Evolutionary conservation across 2,888 invertebrate genomes (phyloP), one percentile per base, ranked within the genome.

Genomic region (Tenthredo scrophulariae): DNA sequence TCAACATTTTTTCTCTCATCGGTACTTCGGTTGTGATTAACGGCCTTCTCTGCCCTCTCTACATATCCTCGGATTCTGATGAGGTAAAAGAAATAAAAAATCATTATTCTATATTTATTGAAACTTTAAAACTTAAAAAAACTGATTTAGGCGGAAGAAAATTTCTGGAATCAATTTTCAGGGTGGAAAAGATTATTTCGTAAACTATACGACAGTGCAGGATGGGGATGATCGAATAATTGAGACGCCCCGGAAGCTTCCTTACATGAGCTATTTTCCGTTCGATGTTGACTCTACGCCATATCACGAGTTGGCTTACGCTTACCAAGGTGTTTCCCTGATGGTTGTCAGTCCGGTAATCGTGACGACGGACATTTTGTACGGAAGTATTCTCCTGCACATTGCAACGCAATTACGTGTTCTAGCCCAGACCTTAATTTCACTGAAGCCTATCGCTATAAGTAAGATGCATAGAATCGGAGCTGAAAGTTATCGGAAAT

Each of bases 311-410:
- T 10, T 80, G 37, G 80, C 80, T 15, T 80, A 80, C 80, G 62
- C 40, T 37, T 80, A 80, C 26, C 80, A 80, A 26, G 80, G 40
- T 22, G 4, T 80, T 18, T 62, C n/a, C 13, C 4, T 80, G 80
- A 62, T 80, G 80, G 62, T 50, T 37, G 29, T 80, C 22, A 80
- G 80, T 15, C 80, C 80, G 9, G 26, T 80, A 22, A 80, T 80
- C 22, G 40, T 80, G 15, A 62, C 80, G 3, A 80, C 80, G 0
- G 80, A 80, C 40, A 43, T 80, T 62, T 40, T 80, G 15, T 80
- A 80, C 80, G 80, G 80, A 15, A 80, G 80, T 58, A 80, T 80
- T 22, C 80, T 80, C 4, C 80, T 80, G 18, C 80, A 80, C 80
- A 80, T 80, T 13, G 80, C 80, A 7, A 62, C 80, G 7, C 80